Conservation (phyloP, 2,113 vertebrate species). For the Labeo catla region DNA sequence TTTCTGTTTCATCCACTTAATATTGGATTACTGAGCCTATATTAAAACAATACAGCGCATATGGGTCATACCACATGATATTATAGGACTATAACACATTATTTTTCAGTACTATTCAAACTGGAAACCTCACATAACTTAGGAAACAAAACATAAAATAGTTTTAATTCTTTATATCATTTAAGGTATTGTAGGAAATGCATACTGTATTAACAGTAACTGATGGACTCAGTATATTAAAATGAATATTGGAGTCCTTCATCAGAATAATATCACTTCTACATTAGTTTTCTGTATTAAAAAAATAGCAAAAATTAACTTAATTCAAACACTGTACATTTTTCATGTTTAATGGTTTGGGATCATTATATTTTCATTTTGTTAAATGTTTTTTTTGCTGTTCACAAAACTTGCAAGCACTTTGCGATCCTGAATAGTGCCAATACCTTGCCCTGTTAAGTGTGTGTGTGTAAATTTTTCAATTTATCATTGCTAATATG, state of each 20-base stretch:
- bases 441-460: conserved; percentile 72
- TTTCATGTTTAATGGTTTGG: not conserved
- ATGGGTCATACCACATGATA: not conserved
- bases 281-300: not conserved
- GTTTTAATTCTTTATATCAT: not conserved
- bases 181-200: not conserved
- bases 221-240: not conserved
- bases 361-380: not conserved
- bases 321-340: conserved; percentile 13
- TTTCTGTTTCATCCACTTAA: not conserved
- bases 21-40: conserved; percentile 2
- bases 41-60: not conserved
- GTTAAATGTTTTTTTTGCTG: conserved; percentile 33
- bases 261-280: not conserved
- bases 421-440: conserved; percentile 74
- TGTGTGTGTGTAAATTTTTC: conserved; percentile 8
- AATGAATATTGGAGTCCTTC: not conserved
- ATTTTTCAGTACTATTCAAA: not conserved
- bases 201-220: not conserved
- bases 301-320: not conserved
- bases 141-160: not conserved
- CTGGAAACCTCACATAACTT: not conserved
- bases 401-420: conserved; percentile 39
- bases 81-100: not conserved
- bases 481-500: not conserved